Evolutionary conservation across 2,888 invertebrate genomes (phyloP), one percentile per base, ranked within the genome.

Genomic region (Athrips mouffetella): DNA sequence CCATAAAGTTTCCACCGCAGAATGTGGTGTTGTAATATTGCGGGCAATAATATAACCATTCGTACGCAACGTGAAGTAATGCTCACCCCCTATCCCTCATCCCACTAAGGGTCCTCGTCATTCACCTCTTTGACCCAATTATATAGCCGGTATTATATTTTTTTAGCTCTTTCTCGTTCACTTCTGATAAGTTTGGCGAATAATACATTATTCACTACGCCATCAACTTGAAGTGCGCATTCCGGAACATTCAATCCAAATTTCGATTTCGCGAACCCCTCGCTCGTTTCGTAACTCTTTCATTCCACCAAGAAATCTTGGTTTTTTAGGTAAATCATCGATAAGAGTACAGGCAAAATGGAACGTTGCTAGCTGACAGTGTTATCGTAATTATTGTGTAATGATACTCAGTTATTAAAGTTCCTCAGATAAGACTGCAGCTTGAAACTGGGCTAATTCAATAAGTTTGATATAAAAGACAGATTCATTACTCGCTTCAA

Each of bases 41-140:
- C 65, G 61, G 70, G 68, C 74, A 80, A 76, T 76, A 76, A 79
- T 75, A 77, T 69, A 76, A 70, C 70, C 65, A 73, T 80, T 77
- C 67, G 72, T 77, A 80, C 75, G 81, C 78, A 80, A 68, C 69
- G 72, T 73, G 63, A 67, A 76, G 69, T 73, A 73, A 72, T 66
- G 67, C 65, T 65, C 59, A 51, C 58, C 53, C 65, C 65, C 57
- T 61, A 67, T 62, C 63, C 66, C 62, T 64, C 60, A 50, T 70
- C 60, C 71, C 62, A 69, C 68, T 67, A 70, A 66, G 61, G 59
- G 59, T 63, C 69, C 70, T 51, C 60, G 72, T 73, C 73, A 73
- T 79, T 80, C 74, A 72, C 76, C 75, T 75, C 75, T 68, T 66
- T 77, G 80, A 80, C 80, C 83, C 76, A 84, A 84, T 85, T 84